Base-by-base conservation (phyloP, 2,113 vertebrate genomes). In the Poicephalus meyeri region DNA sequence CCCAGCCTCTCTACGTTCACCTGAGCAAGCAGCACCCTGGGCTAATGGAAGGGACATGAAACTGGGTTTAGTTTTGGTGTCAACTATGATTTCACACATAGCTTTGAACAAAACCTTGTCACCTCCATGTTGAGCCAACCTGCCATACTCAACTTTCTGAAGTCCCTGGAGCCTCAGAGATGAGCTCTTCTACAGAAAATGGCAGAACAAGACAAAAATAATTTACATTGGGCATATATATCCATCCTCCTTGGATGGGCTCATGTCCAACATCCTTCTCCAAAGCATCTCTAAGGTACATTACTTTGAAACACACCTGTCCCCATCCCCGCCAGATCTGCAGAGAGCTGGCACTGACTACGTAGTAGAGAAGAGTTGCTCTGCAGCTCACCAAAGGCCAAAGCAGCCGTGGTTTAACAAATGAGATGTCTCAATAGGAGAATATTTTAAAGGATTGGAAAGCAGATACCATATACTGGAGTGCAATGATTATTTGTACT, bases 161-260 rank as follows among this genome's bases (percentile, higher is more conserved):
- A 58, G 55, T 55, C 19, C 19, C 33, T 24, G 21, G 47, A 91
- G 52, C 13, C 8, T 70, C 74, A 77, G 68, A 86, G n/a, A 61
- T 10, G 31, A 83, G 9, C 35, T 2, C 1, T 20, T 72, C 35
- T 80, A 69, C 26, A 72, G 35, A 68, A 82, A 89, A 77, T 6
- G 31, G 12, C n/a, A 64, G 63, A 66, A 68, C 28, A 20, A 11
- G 33, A 47, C 39, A 88, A 81, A 93, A 37, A 50, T 13, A 2
- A 47, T 74, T 86, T 80, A 58, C 0, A 0, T 6, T 20, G 15
- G 46, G 28, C 13, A 53, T 19, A 9, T 16, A 9, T 9, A 82
- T 56, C 47, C 13, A n/a, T 39, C 63, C n/a, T 76, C 25, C 64
- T 41, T 33, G 44, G 65, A 78, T 8, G 20, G 24, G 9, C 26